Base-by-base conservation (phyloP, 2,797 vertebrate genomes). In the Aldrovandia affinis region DNA sequence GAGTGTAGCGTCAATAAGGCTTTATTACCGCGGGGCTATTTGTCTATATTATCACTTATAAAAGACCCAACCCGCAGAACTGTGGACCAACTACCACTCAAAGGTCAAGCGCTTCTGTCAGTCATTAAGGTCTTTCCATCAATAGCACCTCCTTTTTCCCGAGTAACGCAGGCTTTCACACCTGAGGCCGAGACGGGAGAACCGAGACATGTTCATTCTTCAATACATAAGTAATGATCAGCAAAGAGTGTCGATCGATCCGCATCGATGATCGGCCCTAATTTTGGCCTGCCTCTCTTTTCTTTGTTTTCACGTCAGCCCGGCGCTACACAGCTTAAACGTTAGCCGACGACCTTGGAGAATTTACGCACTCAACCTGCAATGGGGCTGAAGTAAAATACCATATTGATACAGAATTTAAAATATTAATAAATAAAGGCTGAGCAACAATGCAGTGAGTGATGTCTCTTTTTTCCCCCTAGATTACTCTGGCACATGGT, bases 41-140 rank as follows among this genome's bases (percentile, higher is more conserved):
- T 89, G 91, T 95, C 94, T 93, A 93, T 94, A 94, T 90, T 90
- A 92, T 90, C 90, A 90, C 89, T 92, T 92, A 87, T 92, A 89
- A 89, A 84, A 86, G 89, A 89, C 90, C 93, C 92, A 86, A 39
- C 85, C 88, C 91, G 92, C 92, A 83, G 88, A 83, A 87, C 80
- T 73, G 83, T 85, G 84, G 59, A 59, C 81, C 89, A 89, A 92
- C 90, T 89, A 86, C 20, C 87, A 88, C 90, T 89, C 91, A 87
- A 87, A 89, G 91, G 91, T 93, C 92, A 91, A 88, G 86, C 81
- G 87, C 86, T 86, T 86, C 89, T 92, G 91, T 93, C 93, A 93
- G 86, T 73, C 82, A 87, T 93, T 95, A 92, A 92, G 91, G 94
- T 93, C 93, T 92, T 91, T 92, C 88, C 88, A 85, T 96, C 95